These are phyloP conservation scores for Sporophila hypoxantha DNA, from an alignment of 2,113 vertebrate genomes.

Conservation along the genomic window DNA sequence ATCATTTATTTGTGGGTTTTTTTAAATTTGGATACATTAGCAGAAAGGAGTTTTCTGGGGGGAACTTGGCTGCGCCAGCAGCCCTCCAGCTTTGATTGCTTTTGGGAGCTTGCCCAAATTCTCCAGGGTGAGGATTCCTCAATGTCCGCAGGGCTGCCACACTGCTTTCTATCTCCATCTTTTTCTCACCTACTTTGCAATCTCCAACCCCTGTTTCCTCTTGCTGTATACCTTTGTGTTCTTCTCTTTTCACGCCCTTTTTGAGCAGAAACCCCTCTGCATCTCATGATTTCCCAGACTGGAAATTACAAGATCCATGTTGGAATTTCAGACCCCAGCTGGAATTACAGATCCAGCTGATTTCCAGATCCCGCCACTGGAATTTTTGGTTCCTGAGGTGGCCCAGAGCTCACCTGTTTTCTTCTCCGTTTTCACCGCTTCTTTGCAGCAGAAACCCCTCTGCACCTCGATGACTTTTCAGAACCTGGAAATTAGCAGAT, in stretches of 20 bases:
- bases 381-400: too few species aligned
- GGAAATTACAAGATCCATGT: too few species aligned
- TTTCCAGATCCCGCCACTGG: too few species aligned
- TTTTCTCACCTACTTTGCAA: not conserved
- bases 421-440: too few species aligned
- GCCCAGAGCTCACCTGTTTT: too few species aligned
- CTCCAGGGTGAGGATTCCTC: not conserved
- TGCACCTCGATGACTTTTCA: too few species aligned
- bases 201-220: not conserved
- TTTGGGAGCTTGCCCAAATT: not conserved
- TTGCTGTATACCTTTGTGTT: not conserved
- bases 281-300: too few species aligned
- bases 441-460: too few species aligned
- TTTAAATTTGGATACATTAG: not conserved
- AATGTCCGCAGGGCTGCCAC: not conserved
- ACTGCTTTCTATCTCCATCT: fast-evolving
- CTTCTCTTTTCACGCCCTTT: not conserved
- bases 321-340: too few species aligned
- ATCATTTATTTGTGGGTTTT: fast-evolving
- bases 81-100: not conserved
- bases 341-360: not conserved
- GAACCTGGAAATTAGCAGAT: too few species aligned
- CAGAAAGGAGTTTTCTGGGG: not conserved
- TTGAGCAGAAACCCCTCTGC: not conserved
- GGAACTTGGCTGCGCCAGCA: not conserved